Percentiles rank a stretch among this genome's conserved stretches.
These are phyloP conservation scores for Calliopsis andreniformis DNA, from an alignment of 1,140 invertebrate species.

Conservation along the genomic window DNA sequence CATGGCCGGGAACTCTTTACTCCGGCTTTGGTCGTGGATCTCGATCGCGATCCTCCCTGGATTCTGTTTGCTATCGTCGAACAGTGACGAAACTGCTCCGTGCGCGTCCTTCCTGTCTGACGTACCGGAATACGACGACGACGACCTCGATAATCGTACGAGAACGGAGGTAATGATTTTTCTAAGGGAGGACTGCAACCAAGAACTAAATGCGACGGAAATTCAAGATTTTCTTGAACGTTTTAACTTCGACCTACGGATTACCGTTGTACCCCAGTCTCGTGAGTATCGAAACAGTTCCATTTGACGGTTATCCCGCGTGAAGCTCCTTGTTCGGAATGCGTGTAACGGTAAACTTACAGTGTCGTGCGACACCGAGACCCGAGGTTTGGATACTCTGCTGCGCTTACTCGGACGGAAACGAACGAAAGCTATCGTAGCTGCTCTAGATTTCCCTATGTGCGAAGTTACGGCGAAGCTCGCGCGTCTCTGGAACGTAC, in stretches of 20 bases:
- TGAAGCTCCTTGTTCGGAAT: too few relatives aligned
- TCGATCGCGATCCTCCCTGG: constrained; percentile 73
- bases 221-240: constrained; percentile 68
- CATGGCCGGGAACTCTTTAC: constrained; percentile 78
- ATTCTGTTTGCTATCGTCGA: constrained; percentile 60
- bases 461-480: constrained; percentile 79
- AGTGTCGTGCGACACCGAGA: constrained; percentile 80
- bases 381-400: constrained; percentile 78
- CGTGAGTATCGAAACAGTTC: constrained; percentile 72
- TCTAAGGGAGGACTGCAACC: constrained; percentile 74
- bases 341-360: too few relatives aligned
- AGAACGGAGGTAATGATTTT: constrained; percentile 73
- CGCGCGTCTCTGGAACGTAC: constrained; percentile 80
- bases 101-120: constrained; percentile 59
- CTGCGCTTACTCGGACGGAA: constrained; percentile 75
- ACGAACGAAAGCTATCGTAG: constrained; percentile 79
- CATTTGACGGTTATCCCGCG: too few relatives aligned
- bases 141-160: constrained; percentile 6
- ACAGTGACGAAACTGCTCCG: constrained; percentile 45
- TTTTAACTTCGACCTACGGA: constrained; percentile 61
- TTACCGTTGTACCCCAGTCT: constrained; percentile 72
- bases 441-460: constrained; percentile 77
- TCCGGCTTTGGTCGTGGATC: constrained; percentile 77
- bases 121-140: constrained; percentile 29
- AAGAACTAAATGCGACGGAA: constrained; percentile 62